Conservation (phyloP, 2,797 vertebrate species). For the Dromococcyx pavoninus region DNA sequence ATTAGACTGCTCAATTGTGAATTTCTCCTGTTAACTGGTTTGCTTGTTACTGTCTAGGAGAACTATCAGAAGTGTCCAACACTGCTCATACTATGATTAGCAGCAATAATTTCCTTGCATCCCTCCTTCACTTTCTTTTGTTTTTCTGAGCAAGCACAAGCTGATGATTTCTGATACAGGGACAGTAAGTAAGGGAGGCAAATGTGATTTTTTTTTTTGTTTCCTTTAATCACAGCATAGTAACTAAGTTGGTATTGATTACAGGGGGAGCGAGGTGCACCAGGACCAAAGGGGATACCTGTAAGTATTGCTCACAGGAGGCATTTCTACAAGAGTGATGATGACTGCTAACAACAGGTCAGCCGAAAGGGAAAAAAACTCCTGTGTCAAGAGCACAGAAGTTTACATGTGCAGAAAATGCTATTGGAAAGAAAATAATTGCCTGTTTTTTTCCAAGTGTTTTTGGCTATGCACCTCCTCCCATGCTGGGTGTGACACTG, state of each 20-base stretch:
- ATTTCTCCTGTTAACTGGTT: not conserved
- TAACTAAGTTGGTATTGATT: constrained; percentile 61
- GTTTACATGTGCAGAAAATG: not conserved
- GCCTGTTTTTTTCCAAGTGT: not conserved
- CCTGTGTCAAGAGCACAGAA: not conserved
- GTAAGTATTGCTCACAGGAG: constrained; percentile 80
- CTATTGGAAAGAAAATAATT: not conserved
- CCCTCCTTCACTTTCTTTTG: not conserved
- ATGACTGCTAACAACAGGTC: not conserved
- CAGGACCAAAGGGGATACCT: constrained; percentile 90
- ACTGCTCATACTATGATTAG: not conserved
- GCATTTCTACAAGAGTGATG: not conserved
- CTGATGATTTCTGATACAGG: not conserved
- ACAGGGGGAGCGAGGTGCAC: constrained; percentile 92
- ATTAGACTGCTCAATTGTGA: not conserved
- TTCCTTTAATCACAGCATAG: not conserved
- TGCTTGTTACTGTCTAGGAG: not conserved
- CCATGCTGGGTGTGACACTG: rapidly evolving
- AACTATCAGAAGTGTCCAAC: not conserved
- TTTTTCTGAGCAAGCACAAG: not conserved
- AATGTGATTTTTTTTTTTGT: not conserved
- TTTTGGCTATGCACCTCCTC: not conserved
- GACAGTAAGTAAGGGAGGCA: not conserved
- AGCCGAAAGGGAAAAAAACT: not conserved
- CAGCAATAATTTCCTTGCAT: not conserved